Percentiles rank a stretch among this genome's conserved stretches.
phyloP scores from a whole-genome alignment of 2,797 vertebrate species.

The Mormyrops boulengeri region DNA sequence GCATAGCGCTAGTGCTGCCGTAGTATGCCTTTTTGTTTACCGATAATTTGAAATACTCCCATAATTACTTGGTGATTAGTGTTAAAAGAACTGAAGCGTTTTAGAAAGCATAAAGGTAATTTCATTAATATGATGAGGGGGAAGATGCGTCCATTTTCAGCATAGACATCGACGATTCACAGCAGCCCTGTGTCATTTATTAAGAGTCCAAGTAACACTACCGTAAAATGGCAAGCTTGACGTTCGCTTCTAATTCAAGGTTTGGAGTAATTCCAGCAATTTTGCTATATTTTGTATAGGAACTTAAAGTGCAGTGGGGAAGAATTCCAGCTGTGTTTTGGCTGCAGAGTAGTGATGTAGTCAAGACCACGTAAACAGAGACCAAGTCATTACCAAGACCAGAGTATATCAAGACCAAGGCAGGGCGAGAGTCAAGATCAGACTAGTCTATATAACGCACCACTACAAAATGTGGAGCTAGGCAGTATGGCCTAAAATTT shows the following conservation, averaged over 20 bases:
- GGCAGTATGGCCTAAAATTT: too few relatives aligned
- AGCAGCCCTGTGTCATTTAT: background rate
- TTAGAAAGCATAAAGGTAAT: background rate
- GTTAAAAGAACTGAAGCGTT: background rate
- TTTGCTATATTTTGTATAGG: background rate
- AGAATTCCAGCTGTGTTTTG: background rate
- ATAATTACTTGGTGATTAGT: background rate
- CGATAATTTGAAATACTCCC: background rate
- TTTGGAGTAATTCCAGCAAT: too few relatives aligned
- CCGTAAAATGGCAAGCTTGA: too few relatives aligned
- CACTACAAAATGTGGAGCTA: too few relatives aligned
- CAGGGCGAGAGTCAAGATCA: too few relatives aligned
- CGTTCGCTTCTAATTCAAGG: too few relatives aligned
- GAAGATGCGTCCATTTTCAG: background rate
- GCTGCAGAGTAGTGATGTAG: too few relatives aligned
- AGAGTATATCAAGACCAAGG: too few relatives aligned
- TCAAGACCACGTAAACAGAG: too few relatives aligned
- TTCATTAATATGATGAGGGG: background rate
- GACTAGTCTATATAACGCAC: too few relatives aligned
- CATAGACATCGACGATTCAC: background rate
- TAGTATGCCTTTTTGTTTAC: background rate
- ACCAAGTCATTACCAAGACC: too few relatives aligned
- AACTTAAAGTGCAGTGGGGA: background rate
- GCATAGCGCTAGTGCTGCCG: background rate
- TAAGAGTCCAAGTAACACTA: too few relatives aligned